These are phyloP conservation scores for Myiopsitta monachus DNA, from an alignment of 2,113 vertebrate species.

Conservation along the genomic window DNA sequence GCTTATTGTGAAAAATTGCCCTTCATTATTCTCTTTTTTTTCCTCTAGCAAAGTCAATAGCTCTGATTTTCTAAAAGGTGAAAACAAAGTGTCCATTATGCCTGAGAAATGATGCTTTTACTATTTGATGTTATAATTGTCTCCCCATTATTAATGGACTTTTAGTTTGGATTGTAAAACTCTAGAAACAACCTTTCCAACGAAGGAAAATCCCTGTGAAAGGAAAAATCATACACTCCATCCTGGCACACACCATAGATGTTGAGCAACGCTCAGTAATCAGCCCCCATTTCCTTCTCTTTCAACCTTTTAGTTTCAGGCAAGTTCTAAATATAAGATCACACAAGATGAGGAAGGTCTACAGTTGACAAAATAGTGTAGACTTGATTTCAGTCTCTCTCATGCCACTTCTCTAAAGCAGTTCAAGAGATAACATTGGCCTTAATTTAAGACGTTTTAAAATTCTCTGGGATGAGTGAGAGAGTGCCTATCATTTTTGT, in stretches of 20 bases:
- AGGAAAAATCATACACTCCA: rapidly evolving
- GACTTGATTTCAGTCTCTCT: background rate
- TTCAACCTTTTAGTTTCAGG: background rate
- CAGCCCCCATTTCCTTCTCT: background rate
- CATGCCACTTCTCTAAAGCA: background rate
- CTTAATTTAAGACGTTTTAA: background rate
- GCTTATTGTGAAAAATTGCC: background rate
- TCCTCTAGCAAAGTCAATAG: background rate
- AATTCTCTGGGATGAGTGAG: background rate
- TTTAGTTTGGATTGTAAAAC: background rate
- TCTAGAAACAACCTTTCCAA: background rate
- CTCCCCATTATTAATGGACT: background rate
- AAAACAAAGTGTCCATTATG: background rate
- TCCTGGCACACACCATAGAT: rapidly evolving
- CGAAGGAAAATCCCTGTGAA: background rate
- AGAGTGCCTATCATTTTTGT: background rate
- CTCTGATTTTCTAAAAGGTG: background rate
- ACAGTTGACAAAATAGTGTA: background rate
- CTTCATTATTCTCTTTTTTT: background rate
- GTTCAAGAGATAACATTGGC: background rate
- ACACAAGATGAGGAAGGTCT: background rate
- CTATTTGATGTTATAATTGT: background rate
- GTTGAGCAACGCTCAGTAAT: background rate
- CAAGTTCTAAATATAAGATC: background rate
- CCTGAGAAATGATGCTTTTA: rapidly evolving